These are phyloP conservation scores for Dromiciops gliroides DNA, from an alignment of 2,113 vertebrate genomes.

Conservation along the genomic window DNA sequence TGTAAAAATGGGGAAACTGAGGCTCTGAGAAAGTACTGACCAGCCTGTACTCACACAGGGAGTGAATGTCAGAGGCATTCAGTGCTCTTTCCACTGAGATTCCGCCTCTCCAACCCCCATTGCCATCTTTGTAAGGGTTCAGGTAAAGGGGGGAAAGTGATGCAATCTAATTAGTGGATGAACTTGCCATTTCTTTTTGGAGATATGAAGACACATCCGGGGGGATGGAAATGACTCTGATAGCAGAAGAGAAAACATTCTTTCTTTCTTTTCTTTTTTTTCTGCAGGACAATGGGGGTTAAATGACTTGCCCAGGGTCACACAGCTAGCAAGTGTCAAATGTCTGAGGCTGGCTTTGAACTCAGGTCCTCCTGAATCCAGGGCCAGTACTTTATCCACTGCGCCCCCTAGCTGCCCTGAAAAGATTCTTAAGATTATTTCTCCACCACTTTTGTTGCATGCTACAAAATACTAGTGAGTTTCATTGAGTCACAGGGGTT, in stretches of 20 bases:
- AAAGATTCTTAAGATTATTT: no score
- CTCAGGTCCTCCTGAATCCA: no score
- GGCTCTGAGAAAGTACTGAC: background rate
- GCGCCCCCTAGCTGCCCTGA: no score
- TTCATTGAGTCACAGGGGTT: background rate
- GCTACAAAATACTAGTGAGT: background rate
- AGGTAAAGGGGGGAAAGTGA: background rate
- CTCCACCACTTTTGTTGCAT: background rate
- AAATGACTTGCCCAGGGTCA: no score
- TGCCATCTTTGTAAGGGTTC: background rate
- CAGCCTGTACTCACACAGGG: background rate
- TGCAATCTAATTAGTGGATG: background rate
- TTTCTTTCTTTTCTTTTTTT: no score
- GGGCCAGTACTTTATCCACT: no score
- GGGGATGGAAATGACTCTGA: background rate
- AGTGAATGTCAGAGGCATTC: background rate
- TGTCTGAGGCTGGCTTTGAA: no score
- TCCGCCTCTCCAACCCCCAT: background rate
- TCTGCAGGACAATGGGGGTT: no score
- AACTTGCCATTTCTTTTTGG: background rate
- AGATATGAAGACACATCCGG: constrained; percentile 1
- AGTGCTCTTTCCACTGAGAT: background rate
- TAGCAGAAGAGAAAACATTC: background rate
- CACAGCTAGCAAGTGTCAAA: no score
- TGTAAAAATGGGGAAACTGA: background rate